Evolutionary conservation across 2,888 invertebrate species (phyloP), one percentile per base, ranked within the genome.

Genomic region (Uloborus plumipes): DNA sequence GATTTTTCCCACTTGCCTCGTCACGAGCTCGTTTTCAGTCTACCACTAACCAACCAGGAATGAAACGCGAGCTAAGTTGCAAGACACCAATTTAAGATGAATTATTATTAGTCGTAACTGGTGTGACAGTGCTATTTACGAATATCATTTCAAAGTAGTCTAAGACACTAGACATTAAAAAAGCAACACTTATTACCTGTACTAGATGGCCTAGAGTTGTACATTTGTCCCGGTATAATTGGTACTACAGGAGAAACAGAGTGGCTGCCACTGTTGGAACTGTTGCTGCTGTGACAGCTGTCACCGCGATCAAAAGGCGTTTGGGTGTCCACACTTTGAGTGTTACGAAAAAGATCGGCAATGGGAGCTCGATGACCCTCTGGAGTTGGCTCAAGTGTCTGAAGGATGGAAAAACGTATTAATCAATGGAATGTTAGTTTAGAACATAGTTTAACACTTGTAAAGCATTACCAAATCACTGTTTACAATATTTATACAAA

Each of bases 351-450:
- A 31, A 94, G 89, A 87, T 95, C 95, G 7, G 94, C 94, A 80
- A 95, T 90, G 4, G 95, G 95, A 15, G 95, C 95, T 84, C 95
- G 91, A 88, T 95, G 95, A 16, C 95, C 95, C 90, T 95, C 95
- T 2, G 95, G 95, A 77, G 94, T 93, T 74, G 92, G 92, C 90
- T 94, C 92, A 61, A 90, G 89, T 86, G 88, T 87, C 87, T 89
- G 85, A 67, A 64, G 59, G 20, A 55, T 9, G 16, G 55, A 9
- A 18, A 55, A 55, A 6, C 16, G 16, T 55, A 18, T 55, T 55
- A 2, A 55, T 53, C 11, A 20, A 55, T 7, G 14, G 1, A 55
- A n/a, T 15, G 2, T 55, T 55, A 55, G 18, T 55, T 55, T 18
- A 1, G 16, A 55, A 11, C 6, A 15, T 55, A 55, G 7, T 55